phyloP scores from a whole-genome alignment of 2,113 vertebrate species.

The Oryctolagus cuniculus region mOryCun1.1 NC_091438.1:72231001-72231500 shows the following conservation, averaged over 20 bases:
- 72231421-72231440: background rate
- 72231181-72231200: slow-evolving; percentile 7
- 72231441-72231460: background rate
- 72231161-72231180: background rate
- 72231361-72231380: background rate
- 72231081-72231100: background rate
- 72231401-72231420: background rate
- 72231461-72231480: background rate
- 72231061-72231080: background rate
- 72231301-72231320: background rate
- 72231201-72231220: background rate
- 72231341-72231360: background rate
- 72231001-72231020: background rate
- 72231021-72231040: background rate
- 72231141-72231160: background rate
- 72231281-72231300: background rate
- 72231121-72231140: background rate
- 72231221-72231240: background rate
- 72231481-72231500: background rate
- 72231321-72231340: background rate
- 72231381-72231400: background rate
- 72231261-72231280: background rate
- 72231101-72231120: background rate
- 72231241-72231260: background rate
- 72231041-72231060: background rate